Base-by-base conservation (phyloP, 92 coral and sea anemone genomes). In the Umimayanthus chanpuru region DNA sequence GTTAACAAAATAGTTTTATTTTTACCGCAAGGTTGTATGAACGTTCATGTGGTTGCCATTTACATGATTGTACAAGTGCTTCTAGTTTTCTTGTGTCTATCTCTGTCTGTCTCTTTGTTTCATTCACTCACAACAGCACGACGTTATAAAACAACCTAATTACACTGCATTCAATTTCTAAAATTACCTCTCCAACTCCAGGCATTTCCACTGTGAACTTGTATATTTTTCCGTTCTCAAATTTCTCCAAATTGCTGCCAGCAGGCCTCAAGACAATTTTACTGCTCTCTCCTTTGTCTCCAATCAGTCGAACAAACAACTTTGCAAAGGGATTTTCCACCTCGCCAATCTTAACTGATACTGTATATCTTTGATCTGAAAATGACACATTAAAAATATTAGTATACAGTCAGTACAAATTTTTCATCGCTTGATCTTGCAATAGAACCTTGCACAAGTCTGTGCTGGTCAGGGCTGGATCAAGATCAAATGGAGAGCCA, bases 141-240 rank as follows among this genome's bases (percentile, higher is more conserved):
- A 32, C 40, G 1, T 72, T 1, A 9, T 32, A 32, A 32, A 28
- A 72, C 5, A 72, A 72, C 40, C 40, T 25, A 5, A 56, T 15
- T 56, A 47, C 15, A 56, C 23, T 6, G 65, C 7, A 78, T 4
- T 44, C 12, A 49, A 11, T 49, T 4, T 53, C 25, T 18, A 26
- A 32, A 77, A 44, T 49, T 87, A 97, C 99, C 97, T 95, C 80
- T 85, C 99, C 99, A 81, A 97, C 95, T 44, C 92, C 90, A 53
- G 98, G 98, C 91, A 96, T 97, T n/a, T 97, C 98, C 1, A 97
- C 99, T 66, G 99, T 95, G 88, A 97, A 97, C 90, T 94, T 97
- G 92, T 97, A 97, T 2, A 94, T 92, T 82, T 94, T 97, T 43
- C 98, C 98, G 53, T 94, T 93, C 87, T 95, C 98, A 74, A 97